Conservation (phyloP, 2,888 invertebrate genomes). For the Catocala sponsa region DNA sequence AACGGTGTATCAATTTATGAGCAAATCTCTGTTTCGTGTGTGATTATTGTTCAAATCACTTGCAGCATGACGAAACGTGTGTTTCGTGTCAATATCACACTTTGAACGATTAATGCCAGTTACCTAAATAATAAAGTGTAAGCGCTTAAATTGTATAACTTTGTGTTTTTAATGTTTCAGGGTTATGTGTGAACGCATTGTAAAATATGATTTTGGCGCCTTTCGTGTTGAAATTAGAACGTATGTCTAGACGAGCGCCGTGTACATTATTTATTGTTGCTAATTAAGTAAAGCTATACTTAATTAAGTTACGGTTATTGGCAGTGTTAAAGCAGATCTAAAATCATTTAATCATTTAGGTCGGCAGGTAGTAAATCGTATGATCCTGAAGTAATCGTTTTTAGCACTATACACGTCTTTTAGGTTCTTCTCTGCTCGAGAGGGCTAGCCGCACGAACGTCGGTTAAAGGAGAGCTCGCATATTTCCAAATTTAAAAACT, state of each 20-base stretch:
- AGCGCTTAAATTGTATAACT: slow-evolving; percentile 36
- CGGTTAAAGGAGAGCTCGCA: too few species aligned
- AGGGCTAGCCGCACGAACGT: too few species aligned
- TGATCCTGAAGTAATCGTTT: too few species aligned
- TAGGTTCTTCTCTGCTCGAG: too few species aligned
- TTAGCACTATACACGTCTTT: too few species aligned
- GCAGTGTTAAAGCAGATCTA: neutral
- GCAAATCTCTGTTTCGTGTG: slow-evolving; percentile 62
- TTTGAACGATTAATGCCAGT: slow-evolving; percentile 45
- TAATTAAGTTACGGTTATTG: neutral
- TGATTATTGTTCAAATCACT: slow-evolving; percentile 56
- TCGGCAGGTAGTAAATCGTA: too few species aligned
- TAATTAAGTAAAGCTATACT: slow-evolving; percentile 8
- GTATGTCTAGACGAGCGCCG: slow-evolving; percentile 22
- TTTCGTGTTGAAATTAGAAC: slow-evolving; percentile 35
- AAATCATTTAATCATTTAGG: neutral
- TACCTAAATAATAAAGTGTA: slow-evolving; percentile 45
- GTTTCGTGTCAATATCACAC: slow-evolving; percentile 54
- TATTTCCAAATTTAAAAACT: too few species aligned
- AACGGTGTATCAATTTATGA: slow-evolving; percentile 73
- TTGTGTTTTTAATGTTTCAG: slow-evolving; percentile 33
- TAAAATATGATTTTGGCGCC: slow-evolving; percentile 33
- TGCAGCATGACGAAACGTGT: slow-evolving; percentile 51
- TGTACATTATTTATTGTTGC: slow-evolving; percentile 20
- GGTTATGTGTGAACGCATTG: slow-evolving; percentile 31